These are phyloP conservation scores for Melipona quadrifasciata DNA, from an alignment of 1,140 invertebrate genomes.

Conservation along the genomic window DNA sequence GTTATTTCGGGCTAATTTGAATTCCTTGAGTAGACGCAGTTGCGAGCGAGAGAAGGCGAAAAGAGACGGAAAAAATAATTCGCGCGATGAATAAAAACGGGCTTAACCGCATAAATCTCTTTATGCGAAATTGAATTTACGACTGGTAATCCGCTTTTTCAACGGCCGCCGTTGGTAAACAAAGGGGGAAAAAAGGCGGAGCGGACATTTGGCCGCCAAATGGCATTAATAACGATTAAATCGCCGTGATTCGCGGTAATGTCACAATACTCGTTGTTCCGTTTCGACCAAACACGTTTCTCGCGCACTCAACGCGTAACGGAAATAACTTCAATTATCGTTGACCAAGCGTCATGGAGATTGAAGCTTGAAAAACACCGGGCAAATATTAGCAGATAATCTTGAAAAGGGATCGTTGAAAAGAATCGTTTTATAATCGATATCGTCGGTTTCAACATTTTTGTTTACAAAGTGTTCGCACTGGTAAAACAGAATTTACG, in stretches of 20 bases:
- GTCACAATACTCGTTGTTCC: background rate
- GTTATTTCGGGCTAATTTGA: background rate
- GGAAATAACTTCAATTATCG: conserved; percentile 4
- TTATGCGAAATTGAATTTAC: background rate
- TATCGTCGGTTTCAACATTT: background rate
- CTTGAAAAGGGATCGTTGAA: background rate
- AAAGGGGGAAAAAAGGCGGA: background rate
- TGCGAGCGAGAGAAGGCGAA: background rate
- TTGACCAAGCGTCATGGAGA: background rate
- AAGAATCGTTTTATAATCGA: background rate
- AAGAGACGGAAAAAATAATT: background rate
- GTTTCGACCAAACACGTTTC: background rate
- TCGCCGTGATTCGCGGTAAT: background rate
- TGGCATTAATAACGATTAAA: conserved; percentile 12
- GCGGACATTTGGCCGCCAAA: no score
- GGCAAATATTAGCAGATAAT: background rate
- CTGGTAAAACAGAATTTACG: conserved; percentile 16
- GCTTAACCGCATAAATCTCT: background rate
- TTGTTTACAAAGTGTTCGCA: background rate
- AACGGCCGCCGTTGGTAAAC: background rate
- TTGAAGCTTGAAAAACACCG: background rate
- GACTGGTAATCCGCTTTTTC: conserved; percentile 4
- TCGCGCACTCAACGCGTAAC: background rate
- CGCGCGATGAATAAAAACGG: background rate
- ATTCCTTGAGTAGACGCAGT: background rate